A percentile compares a stretch with the other conserved stretches of the same genome.
Evolutionary conservation across 2,113 vertebrate species (phyloP).

Genomic region (Nesoenas mayeri): DNA sequence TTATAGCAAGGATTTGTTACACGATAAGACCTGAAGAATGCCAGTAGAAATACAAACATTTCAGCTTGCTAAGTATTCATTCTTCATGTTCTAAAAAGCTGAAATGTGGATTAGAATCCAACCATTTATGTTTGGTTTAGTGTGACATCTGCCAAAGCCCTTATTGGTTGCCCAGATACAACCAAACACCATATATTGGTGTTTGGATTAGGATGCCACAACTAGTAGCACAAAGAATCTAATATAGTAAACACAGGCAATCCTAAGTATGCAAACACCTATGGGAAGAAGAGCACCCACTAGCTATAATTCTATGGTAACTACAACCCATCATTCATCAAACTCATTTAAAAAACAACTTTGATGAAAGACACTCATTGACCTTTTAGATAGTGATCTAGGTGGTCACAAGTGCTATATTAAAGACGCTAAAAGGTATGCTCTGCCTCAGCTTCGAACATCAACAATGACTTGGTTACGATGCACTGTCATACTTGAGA

Average conservation of each 20-base stretch:
- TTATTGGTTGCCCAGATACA: neutral
- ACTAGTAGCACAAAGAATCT: neutral
- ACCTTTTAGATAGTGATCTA: neutral
- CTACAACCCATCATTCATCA: neutral
- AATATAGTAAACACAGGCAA: neutral
- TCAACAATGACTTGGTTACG: neutral
- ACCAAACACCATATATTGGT: neutral
- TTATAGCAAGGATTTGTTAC: neutral
- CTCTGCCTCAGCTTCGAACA: neutral
- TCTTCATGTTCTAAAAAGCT: neutral
- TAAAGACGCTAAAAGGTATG: neutral
- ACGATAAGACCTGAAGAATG: neutral
- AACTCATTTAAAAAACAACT: neutral
- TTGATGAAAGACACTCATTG: neutral
- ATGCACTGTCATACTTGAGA: neutral
- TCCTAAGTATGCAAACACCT: accelerated
- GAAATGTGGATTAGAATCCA: neutral
- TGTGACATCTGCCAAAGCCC: neutral
- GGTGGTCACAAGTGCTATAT: neutral
- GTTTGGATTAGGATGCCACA: neutral
- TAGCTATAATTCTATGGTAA: neutral
- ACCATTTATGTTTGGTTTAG: neutral
- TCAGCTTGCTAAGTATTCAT: neutral
- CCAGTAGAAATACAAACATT: neutral
- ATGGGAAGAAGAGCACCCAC: neutral